Evolutionary conservation across 2,888 invertebrate species (phyloP), one percentile per base, ranked within the genome.

Genomic region (Diploptera punctata): DNA sequence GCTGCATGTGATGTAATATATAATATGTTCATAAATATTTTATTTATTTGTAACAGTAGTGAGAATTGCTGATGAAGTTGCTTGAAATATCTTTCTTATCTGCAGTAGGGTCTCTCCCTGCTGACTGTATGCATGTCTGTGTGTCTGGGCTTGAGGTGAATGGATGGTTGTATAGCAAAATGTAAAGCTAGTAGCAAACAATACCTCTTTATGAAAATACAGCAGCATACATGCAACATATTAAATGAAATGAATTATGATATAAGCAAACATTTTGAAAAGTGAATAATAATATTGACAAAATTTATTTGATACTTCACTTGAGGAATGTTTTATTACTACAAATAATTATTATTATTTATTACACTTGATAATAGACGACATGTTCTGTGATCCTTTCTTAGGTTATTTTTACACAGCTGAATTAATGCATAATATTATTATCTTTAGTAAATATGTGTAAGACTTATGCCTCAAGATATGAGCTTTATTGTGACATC

Each of bases 1-100:
- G 29, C 29, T 18, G n/a, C 26, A 7, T 57, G 26, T 57, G 29
- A 57, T 57, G 31, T 57, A 57, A 5, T n/a, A 54, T 54, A 29
- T 57, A 57, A 57, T n/a, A 29, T 29, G 57, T 57, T 57, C 26
- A 57, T 29, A 29, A 29, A 29, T 57, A 57, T 57, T n/a, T 57
- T 57, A 57, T 54, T 54, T 54, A 54, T 57, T 57, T 57, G n/a
- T 29, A 57, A 29, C 16, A n/a, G 16, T n/a, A 16, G 29, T 57
- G 13, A 57, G 57, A 16, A 31, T 57, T 26, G 33, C 29, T 57
- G 31, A 29, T 24, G 3, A 24, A 21, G 1, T 2, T 57, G n/a
- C 16, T 29, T 57, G n/a, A 29, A 29, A 4, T 57, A 57, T 24
- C 57, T 47, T 47, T 47, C 47, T n/a, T 47, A 47, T n/a, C 47